Conservation (phyloP, 2,797 vertebrate species). For the Brachymystax lenok region DNA sequence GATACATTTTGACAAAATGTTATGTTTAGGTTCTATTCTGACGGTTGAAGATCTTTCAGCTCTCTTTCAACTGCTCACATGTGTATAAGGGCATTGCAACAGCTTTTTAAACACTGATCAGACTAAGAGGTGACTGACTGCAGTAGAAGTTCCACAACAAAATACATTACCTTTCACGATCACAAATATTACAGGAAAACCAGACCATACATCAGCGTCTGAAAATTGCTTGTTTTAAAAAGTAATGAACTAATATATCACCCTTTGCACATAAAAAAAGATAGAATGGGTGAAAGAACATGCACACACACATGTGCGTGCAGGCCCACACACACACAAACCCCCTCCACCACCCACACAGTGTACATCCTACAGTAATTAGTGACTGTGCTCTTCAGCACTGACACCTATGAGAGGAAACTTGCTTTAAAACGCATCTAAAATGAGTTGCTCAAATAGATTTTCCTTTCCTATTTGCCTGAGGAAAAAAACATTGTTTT, state of each 20-base stretch:
- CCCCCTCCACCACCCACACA: slow-evolving; percentile 11
- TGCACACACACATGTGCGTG: slow-evolving; percentile 4
- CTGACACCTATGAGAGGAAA: slow-evolving; percentile 53
- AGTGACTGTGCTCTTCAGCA: slow-evolving; percentile 43
- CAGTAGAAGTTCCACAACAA: not conserved
- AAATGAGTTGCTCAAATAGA: slow-evolving; percentile 62
- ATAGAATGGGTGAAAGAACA: not conserved
- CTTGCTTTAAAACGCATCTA: slow-evolving; percentile 55
- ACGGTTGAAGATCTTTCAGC: not conserved
- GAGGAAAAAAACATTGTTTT: slow-evolving; percentile 48
- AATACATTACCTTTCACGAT: not conserved
- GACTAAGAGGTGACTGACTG: not conserved
- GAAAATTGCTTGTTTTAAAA: not conserved
- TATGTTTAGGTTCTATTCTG: not conserved
- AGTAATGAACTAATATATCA: not conserved
- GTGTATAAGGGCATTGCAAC: not conserved
- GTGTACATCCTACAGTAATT: slow-evolving; percentile 49
- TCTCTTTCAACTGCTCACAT: not conserved
- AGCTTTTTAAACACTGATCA: not conserved
- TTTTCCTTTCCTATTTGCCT: slow-evolving; percentile 59
- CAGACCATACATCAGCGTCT: too few relatives aligned
- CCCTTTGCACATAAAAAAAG: too few relatives aligned
- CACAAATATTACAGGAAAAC: not conserved
- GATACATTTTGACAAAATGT: not conserved
- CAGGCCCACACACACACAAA: slow-evolving; percentile 23